Evolutionary conservation across 2,797 vertebrate species (phyloP), one percentile per base, ranked within the genome.

Genomic region (Semotilus atromaculatus): DNA sequence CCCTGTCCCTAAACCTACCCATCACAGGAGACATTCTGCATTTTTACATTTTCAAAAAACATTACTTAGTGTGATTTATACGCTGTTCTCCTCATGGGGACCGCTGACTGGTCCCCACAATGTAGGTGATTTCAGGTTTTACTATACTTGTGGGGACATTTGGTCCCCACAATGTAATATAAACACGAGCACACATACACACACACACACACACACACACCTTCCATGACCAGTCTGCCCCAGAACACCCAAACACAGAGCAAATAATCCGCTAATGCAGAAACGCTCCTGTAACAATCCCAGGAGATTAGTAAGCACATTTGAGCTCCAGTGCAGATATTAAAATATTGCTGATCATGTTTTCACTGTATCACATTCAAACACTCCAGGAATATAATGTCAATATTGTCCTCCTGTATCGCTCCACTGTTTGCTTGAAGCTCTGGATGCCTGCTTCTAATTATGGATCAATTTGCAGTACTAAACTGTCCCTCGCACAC

Each of bases 231-330:
- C 43, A 34, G 36, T 13, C n/a, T 5, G 26, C 11, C 55, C 5
- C n/a, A 29, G 23, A 7, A 31, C 4, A 16, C 43, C 8, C 62
- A n/a, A 66, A 67, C 62, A 45, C 45, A 10, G 9, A 70, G 9
- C 79, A 58, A 70, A 81, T 43, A 58, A 38, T 67, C 48, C 6
- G 0, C 16, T 70, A 55, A 29, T 55, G 48, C 48, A 70, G 23
- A 36, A 81, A 23, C 8, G 19, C 62, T 67, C 14, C 16, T 21
- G 4, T 26, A 71, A 55, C 51, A 40, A 29, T 58, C 34, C 51
- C 78, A 29, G 14, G 13, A 40, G 74, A 76, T 76, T 76, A 75
- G 11, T 53, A 76, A n/a, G 13, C 78, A n/a, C 62, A 51, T 36
- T 21, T 51, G 23, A 68, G 34, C 79, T 68, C 21, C 78, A 18